A percentile compares a stretch with the other conserved stretches of the same genome.
Evolutionary conservation across 2,797 vertebrate genomes (phyloP).

Genomic region (Anguilla pacifica): DNA sequence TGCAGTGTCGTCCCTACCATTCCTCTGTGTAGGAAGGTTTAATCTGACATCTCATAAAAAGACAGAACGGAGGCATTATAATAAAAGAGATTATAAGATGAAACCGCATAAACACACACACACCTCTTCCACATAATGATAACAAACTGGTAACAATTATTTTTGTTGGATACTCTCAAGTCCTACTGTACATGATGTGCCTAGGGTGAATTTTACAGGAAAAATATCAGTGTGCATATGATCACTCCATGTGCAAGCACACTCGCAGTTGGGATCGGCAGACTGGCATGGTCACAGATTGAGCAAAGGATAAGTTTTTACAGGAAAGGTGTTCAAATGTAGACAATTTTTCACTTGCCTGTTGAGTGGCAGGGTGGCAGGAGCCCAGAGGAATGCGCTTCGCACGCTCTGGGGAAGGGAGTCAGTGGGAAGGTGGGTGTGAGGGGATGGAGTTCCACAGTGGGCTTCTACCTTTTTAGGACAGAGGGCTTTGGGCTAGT

Average conservation of each 20-base stretch:
- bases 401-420: not conserved
- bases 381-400: not conserved
- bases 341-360: not conserved
- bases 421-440: not conserved
- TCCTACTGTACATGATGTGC: not conserved
- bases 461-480: not conserved
- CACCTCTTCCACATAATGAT: not conserved
- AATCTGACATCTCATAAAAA: not conserved
- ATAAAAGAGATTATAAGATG: not conserved
- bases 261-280: not conserved
- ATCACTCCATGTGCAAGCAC: not conserved
- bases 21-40: not conserved
- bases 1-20: not conserved
- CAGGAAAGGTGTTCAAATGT: not conserved
- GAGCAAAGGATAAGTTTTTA: not conserved
- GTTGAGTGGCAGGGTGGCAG: not conserved
- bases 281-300: not conserved
- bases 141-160: not conserved
- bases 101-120: not conserved
- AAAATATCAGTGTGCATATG: not conserved
- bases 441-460: not conserved
- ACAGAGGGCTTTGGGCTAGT: not conserved
- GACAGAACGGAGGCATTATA: not conserved
- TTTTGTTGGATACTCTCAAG: slow-evolving; percentile 7
- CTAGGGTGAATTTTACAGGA: not conserved